Evolutionary conservation across 53 echinoderm and acorn worm genomes (phyloP).

Genomic region (Henricia sp.): DNA sequence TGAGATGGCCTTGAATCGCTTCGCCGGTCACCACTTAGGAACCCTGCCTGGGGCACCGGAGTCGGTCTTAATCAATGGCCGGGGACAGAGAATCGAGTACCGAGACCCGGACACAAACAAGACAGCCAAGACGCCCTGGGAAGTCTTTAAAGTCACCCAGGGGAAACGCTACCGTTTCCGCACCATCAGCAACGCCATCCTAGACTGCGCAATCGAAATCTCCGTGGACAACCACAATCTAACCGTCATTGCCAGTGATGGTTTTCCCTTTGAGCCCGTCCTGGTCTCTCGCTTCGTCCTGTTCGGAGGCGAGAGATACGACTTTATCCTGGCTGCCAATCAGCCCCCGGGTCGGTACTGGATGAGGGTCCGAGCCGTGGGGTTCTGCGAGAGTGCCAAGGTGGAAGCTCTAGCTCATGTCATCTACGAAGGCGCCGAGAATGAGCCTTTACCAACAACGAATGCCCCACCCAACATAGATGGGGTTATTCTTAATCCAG

Average conservation of each 20-base stretch:
- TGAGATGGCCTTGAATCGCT: constrained; percentile 32
- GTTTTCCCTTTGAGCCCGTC: constrained; percentile 68
- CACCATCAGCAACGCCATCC: constrained; percentile 70
- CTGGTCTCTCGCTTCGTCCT: constrained; percentile 60
- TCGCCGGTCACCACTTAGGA: constrained; percentile 38
- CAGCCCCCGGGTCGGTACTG: constrained; percentile 66
- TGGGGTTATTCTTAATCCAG: constrained; percentile 63
- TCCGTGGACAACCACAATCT: constrained; percentile 73
- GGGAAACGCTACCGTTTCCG: constrained; percentile 80
- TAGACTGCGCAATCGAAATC: constrained; percentile 67
- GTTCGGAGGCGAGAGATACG: constrained; percentile 79
- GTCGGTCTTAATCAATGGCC: constrained; percentile 80
- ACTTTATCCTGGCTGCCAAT: constrained; percentile 70
- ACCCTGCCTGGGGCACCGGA: constrained; percentile 28
- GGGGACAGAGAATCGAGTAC: constrained; percentile 47
- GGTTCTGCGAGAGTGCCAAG: neutral
- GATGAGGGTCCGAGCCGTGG: constrained; percentile 61
- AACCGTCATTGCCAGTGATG: constrained; percentile 81
- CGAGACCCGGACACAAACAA: neutral
- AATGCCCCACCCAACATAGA: neutral
- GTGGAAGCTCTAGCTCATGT: constrained; percentile 44
- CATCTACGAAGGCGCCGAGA: constrained; percentile 5
- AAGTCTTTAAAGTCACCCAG: constrained; percentile 52
- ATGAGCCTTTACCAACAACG: neutral
- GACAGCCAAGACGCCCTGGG: constrained; percentile 50